Evolutionary conservation across 2,797 vertebrate genomes (phyloP), one percentile per base, ranked within the genome.

Genomic region (Dipus sagitta): DNA sequence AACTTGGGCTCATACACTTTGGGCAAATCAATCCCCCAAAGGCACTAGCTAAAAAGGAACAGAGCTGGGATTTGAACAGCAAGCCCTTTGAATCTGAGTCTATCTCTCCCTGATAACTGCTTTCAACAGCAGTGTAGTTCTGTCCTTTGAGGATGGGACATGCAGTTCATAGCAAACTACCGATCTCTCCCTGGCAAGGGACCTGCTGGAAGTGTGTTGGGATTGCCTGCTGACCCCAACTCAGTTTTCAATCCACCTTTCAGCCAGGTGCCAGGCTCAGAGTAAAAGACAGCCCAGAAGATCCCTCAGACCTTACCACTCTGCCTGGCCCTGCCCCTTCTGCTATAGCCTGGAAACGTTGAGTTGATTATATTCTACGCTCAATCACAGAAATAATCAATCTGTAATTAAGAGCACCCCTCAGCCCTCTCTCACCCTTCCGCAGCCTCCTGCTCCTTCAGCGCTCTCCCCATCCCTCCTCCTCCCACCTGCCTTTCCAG

Each of bases 371-470:
- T 96, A 94, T 88, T 96, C 95, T 21, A 54, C 90, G 91, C 96
- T 97, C 97, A 97, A 95, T 98, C 97, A 96, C 77, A 97, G 96
- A 87, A 98, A 97, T 97, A 93, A 97, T 98, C 98, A 97, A 96
- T 97, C 96, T 97, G 96, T 97, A 98, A 98, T 98, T 98, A 98
- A 98, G 83, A 97, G 94, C 88, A 87, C 93, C 92, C 76, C 93
- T 82, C 68, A 86, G 74, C 83, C 88, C 96, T 96, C 95, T 94
- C 79, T 91, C 93, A 97, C 96, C 96, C 30, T 81, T 76, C 64
- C 94, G n/a, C 17, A 42, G 83, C n/a, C 83, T 82, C 93, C 90
- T 0, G 1, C 30, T 77, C 90, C 93, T 83, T 42, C 71, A 58
- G 72, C 24, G 4, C 17, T 14, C 38, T 12, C 10, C 60, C 81